Evolutionary conservation across 1,140 invertebrate species (phyloP), one percentile per base, ranked within the genome.

Genomic region (Carposina sasakii): DNA sequence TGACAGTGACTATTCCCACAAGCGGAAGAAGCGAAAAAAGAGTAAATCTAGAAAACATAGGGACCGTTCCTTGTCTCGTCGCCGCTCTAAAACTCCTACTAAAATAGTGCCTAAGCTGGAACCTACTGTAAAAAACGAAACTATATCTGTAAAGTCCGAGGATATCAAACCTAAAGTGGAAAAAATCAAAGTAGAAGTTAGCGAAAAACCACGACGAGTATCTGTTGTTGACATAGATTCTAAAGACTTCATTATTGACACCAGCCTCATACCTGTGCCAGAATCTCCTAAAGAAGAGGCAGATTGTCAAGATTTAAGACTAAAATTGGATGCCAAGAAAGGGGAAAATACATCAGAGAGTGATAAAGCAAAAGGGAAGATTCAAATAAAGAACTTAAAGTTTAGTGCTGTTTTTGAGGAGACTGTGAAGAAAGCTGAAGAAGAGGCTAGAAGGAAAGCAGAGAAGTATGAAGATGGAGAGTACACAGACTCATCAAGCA

Each of bases 341-440:
- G 37, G 13, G 22, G 60, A 65, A 21, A 52, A 60, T 44, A 10
- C 23, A 0, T 19, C 54, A 12, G 74, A 78, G 28, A 69, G 47
- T 61, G 81, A 85, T 34, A 85, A 85, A 57, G 52, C 61, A 20
- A 85, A 86, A 62, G 76, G 71, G 50, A 86, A 85, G 71, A 86
- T 85, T 63, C 77, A 88, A 54, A 90, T 91, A 56, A 90, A 91
- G 63, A 89, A 90, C 68, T 79, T 91, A 15, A 91, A 90, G 60
- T 89, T 90, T 40, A 91, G 90, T 78, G 63, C 85, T 28, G 88
- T 91, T 16, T 91, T 88, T 73, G 89, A 89, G 62, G 88, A 89
- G 53, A 89, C 89, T 16, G 87, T 91, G 0, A 89, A 89, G 63
- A 86, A 89, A 65, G 88, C 89, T 28, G 90, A 91, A 70, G 88